Percentiles rank a stretch among this genome's conserved stretches.
These are phyloP conservation scores for Diaperis boleti DNA, from an alignment of 2,888 invertebrate species.

Conservation along the genomic window DNA sequence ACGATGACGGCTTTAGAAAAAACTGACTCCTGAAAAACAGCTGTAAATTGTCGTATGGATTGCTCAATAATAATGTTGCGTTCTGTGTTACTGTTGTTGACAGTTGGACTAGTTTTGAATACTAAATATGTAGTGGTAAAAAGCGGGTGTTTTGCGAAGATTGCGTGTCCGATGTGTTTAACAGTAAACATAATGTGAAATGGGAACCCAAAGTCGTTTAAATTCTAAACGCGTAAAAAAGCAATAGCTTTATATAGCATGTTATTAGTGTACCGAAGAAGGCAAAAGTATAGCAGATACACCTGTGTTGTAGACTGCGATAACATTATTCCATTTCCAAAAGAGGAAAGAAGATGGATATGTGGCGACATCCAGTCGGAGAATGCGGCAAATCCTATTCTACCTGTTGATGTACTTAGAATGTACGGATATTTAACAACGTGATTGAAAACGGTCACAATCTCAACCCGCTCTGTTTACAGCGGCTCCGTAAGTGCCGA, in stretches of 20 bases:
- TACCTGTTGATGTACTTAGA: slow-evolving; percentile 61
- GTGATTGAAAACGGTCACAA: slow-evolving; percentile 43
- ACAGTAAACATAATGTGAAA: slow-evolving; percentile 51
- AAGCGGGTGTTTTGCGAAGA: neutral
- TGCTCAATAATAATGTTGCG: neutral
- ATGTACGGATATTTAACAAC: slow-evolving; percentile 49
- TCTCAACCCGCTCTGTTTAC: slow-evolving; percentile 42
- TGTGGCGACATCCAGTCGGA: slow-evolving; percentile 65
- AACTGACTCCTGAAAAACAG: too few species aligned
- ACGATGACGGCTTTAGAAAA: neutral
- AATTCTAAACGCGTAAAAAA: slow-evolving; percentile 63
- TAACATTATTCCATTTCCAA: slow-evolving; percentile 40
- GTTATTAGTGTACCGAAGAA: slow-evolving; percentile 62
- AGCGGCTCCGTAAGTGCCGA: slow-evolving; percentile 44
- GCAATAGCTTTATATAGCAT: slow-evolving; percentile 62
- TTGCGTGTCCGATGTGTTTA: slow-evolving; percentile 6
- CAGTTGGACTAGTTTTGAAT: neutral
- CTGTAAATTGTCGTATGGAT: neutral
- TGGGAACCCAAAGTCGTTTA: slow-evolving; percentile 60
- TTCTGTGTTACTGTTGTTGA: neutral
- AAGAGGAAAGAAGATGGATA: slow-evolving; percentile 54
- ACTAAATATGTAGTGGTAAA: neutral
- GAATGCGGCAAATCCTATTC: slow-evolving; percentile 66
- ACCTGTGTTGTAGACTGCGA: slow-evolving; percentile 56
- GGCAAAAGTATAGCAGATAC: slow-evolving; percentile 55